Base-by-base conservation (phyloP, 2,797 vertebrate genomes). In the Rhadinocentrus ornatus region DNA sequence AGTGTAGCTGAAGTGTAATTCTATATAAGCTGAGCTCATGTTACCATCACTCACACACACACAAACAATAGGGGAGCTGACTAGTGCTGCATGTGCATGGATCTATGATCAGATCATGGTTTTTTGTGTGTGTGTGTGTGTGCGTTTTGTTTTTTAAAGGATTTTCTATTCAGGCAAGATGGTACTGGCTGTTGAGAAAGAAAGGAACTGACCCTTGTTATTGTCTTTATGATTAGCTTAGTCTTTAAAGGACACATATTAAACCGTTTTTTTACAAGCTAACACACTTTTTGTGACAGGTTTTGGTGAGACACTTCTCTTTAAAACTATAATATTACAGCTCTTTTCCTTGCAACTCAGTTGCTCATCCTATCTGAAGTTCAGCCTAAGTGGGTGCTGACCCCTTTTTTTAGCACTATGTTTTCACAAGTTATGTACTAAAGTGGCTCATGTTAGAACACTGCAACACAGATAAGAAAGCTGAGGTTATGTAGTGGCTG, bases 121-220 rank as follows among this genome's bases (percentile, higher is more conserved):
- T 24, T 74, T 48, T 52, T 70, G 37, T 56, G 27, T 55, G 55
- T 59, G 6, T 32, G 1, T 32, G 6, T 32, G 6, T 32, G 1
- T 32, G 6, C 8, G 6, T 32, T 32, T 6, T 44, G 62, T 62
- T 57, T 67, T 48, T 59, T 56, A 63, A 11, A 64, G 56, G 58
- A 35, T 55, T 26, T 34, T 11, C 77, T 69, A 81, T 85, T 27
- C 44, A 76, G 79, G 71, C 10, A 69, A 79, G 65, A 81, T 72
- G 62, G 44, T 29, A 37, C 39, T 31, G 35, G 69, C 34, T 35
- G 39, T 20, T 66, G 24, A 53, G n/a, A 56, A 52, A 61, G 53
- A 66, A 34, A 44, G 24, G n/a, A 2, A 66, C 27, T 41, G 11
- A 39, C 39, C 16, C 39, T 18, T 77, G 24, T 67, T 61, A 37